Evolutionary conservation across 1,140 invertebrate species (phyloP).

Genomic region (Sminthurides bifidus): DNA sequence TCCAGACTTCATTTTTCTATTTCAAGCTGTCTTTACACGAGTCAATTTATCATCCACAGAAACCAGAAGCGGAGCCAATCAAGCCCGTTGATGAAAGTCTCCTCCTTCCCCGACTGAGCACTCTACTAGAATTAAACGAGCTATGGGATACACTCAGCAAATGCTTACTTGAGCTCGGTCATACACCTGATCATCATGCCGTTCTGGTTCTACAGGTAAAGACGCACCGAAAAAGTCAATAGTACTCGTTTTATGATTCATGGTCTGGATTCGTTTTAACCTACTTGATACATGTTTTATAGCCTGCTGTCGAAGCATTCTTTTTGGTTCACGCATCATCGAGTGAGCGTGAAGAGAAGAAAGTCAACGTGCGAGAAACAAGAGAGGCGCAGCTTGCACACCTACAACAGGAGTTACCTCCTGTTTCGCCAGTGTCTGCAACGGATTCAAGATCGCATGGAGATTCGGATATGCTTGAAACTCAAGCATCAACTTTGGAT

Average conservation of each 20-base stretch:
- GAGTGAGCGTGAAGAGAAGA: slow-evolving; percentile 32
- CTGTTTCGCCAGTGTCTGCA: slow-evolving; percentile 39
- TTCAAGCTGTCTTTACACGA: neutral
- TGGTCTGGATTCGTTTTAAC: neutral
- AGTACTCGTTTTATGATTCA: neutral
- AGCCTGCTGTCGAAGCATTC: slow-evolving; percentile 84
- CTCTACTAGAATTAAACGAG: slow-evolving; percentile 55
- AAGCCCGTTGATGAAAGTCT: slow-evolving; percentile 24
- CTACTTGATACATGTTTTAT: slow-evolving; percentile 22
- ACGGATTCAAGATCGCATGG: slow-evolving; percentile 17
- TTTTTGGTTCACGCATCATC: slow-evolving; percentile 71
- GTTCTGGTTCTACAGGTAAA: slow-evolving; percentile 72
- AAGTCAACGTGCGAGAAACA: slow-evolving; percentile 32
- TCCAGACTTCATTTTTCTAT: neutral
- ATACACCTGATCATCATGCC: slow-evolving; percentile 83
- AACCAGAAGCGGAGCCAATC: neutral
- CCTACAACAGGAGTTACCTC: slow-evolving; percentile 41
- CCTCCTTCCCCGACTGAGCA: slow-evolving; percentile 52
- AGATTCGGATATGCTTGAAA: slow-evolving; percentile 21
- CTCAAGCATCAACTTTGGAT: slow-evolving; percentile 13
- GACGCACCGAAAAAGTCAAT: too few species aligned
- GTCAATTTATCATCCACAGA: neutral
- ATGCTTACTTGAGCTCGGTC: slow-evolving; percentile 67
- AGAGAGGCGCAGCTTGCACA: slow-evolving; percentile 46
- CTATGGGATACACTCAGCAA: slow-evolving; percentile 72